Base-by-base conservation (phyloP, 2,888 invertebrate genomes). In the Drosophila quasianomalipes region DNA sequence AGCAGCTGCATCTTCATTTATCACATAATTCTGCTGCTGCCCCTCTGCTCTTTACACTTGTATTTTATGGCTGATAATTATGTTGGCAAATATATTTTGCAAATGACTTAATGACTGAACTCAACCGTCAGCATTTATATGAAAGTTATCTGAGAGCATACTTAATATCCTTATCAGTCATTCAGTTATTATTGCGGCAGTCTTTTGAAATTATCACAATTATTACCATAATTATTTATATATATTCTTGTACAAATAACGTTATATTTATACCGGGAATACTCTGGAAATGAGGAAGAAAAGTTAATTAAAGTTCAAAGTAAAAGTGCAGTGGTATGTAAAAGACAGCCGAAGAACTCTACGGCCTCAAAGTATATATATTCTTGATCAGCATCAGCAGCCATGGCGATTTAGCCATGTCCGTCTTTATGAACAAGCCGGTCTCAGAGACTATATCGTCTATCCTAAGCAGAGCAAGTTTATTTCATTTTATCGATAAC, bases 1-100 rank as follows among this genome's bases (percentile, higher is more conserved):
- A 84, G 85, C 91, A 91, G 91, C 91, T 91, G 91, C 79, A 79
- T 79, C 85, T 88, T 82, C 90, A 91, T 90, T 85, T 89, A 89
- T 91, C 83, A 86, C 79, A 62, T 53, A 44, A 47, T 55, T 28
- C 57, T 58, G 58, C 28, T 54, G 31, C 62, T 55, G 71, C 74
- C 73, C 68, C 76, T 83, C n/a, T 85, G 70, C 72, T 76, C 16
- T 12, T 16, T 22, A 22, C 28, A 19, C 14, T 47, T 52, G 51
- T 57, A 68, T 51, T 67, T 70, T 63, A 70, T 76, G 41, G 65
- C 54, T 58, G 63, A 51, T 79, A 79, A 60, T 81, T 68, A 33
- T 69, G 73, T 75, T 77, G 76, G 73, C 67, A 70, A 76, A 77
- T 77, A 71, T 73, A 74, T 70, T 71, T 62, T 71, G 77, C 68